Conservation (phyloP, 2,113 vertebrate genomes). For the Drymodes brunneopygia region DNA sequence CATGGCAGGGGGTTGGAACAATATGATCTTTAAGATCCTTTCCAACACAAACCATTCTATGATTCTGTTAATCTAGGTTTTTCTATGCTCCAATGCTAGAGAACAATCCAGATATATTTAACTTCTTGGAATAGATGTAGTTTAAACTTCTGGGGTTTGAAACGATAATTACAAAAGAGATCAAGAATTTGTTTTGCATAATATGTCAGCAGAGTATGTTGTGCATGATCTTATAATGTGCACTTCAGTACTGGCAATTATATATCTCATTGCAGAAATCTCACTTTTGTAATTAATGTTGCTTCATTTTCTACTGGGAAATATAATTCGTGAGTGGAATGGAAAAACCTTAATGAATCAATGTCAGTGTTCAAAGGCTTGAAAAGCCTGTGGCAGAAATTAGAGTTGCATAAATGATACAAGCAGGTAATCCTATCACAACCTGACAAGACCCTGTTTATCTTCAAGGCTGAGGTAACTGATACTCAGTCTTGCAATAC, state of each 20-base stretch:
- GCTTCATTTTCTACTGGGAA: not conserved
- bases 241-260: not conserved
- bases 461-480: not conserved
- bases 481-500: not conserved
- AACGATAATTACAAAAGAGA: not conserved
- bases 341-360: not conserved
- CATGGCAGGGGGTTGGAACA: not conserved
- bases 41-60: not conserved
- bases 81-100: not conserved
- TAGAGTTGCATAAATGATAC: not conserved
- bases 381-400: not conserved
- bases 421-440: not conserved
- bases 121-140: not conserved
- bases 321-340: not conserved
- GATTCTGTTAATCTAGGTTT: not conserved
- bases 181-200: not conserved
- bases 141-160: not conserved
- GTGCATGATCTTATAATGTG: not conserved
- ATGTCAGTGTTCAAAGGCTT: not conserved
- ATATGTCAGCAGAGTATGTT: not conserved
- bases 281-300: constrained; percentile 14
- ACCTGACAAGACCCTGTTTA: not conserved
- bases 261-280: not conserved
- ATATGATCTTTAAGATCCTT: not conserved
- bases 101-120: not conserved